Percentiles rank a stretch among this genome's conserved stretches.
Evolutionary conservation across 1,140 invertebrate species (phyloP).

Genomic region (Brachionus calyciflorus): DNA sequence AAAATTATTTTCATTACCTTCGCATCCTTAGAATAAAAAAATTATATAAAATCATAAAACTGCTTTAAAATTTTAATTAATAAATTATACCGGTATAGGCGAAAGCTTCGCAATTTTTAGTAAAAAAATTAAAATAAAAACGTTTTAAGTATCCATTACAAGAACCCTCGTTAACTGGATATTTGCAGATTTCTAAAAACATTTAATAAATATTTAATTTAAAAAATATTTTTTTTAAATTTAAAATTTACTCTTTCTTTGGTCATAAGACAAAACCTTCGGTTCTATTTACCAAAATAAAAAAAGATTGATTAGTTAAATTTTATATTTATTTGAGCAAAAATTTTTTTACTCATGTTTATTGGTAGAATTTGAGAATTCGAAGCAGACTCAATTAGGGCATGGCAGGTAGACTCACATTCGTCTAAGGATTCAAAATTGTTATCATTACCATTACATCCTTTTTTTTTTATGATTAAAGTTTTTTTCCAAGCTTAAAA

Average conservation of each 20-base stretch:
- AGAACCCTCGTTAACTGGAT: constrained; percentile 28
- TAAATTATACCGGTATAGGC: constrained; percentile 38
- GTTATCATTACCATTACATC: constrained; percentile 83
- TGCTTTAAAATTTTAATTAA: background rate
- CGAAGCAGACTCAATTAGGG: constrained; percentile 16
- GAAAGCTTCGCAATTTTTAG: constrained; percentile 25
- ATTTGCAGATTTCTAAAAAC: constrained; percentile 31
- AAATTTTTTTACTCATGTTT: background rate
- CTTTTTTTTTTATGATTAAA: constrained; percentile 53
- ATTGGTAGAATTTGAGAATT: constrained; percentile 6
- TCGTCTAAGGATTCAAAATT: constrained; percentile 78
- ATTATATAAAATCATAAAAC: background rate
- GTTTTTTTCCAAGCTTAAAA: constrained; percentile 62
- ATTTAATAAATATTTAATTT: background rate
- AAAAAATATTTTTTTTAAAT: background rate
- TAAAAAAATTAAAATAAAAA: constrained; percentile 40
- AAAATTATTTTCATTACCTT: constrained; percentile 58
- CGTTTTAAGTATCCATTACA: constrained; percentile 23
- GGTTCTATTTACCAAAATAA: background rate
- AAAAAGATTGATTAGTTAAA: background rate
- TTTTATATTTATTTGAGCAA: background rate
- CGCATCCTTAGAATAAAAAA: constrained; percentile 54
- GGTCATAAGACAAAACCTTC: background rate
- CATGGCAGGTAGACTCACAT: constrained; percentile 73
- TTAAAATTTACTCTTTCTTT: constrained; percentile 16